Base-by-base conservation (phyloP, 2,113 vertebrate species). In the Collichthys lucidus region DNA sequence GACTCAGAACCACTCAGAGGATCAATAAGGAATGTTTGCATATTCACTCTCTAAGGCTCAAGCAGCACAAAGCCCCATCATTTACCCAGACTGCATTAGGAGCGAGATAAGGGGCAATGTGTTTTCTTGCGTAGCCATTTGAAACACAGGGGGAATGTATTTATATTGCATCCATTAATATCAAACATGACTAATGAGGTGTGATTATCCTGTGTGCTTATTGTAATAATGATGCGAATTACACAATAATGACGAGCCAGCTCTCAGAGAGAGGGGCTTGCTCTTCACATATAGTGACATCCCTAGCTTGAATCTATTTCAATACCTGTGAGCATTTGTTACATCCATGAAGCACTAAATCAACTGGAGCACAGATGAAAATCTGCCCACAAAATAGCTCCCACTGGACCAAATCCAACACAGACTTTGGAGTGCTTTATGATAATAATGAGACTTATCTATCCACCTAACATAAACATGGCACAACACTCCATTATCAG, bases 171-270 rank as follows among this genome's bases (percentile, higher is more conserved):
- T 79, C 88, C 88, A 93, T 95, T 95, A 94, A 95, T 95, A 95
- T 93, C 89, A 93, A 90, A 93, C 79, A 83, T 91, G 91, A 93
- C 90, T 95, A 96, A 94, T 95, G 94, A 95, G 91, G 88, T 90
- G 89, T 92, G 93, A 95, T 95, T 94, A 94, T 92, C 91, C 83
- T 75, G 79, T 91, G 88, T 84, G 84, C 86, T 92, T 88, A 89
- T 81, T 90, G 82, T 90, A 89, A 92, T 90, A 91, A 92, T 88
- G 89, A 93, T 79, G 88, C 68, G 40, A 70, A 90, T 91, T 84
- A 79, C 80, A 86, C 72, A 56, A 68, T 91, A 87, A 92, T 88
- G 90, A 88, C 91, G 86, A 79, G 82, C 71, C 84, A 68, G 71
- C 47, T 86, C 81, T 86, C 63, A 20, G 19, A 67, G 74, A 47